A percentile compares a stretch with the other conserved stretches of the same genome.
These are phyloP conservation scores for Oxycera nigricornis DNA, from an alignment of 2,888 invertebrate genomes.

Conservation along the genomic window DNA sequence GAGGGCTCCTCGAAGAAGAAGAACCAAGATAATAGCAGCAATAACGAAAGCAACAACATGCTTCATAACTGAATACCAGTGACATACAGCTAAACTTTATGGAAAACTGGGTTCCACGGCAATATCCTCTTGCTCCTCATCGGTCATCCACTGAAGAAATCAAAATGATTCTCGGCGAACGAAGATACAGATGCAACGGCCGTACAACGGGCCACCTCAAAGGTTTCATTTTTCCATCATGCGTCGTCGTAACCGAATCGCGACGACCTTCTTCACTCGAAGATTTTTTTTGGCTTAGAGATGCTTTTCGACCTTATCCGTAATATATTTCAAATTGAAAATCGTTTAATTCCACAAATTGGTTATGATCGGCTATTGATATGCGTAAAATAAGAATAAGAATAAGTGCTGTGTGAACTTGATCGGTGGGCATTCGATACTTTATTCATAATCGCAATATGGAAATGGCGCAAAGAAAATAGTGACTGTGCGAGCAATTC, in stretches of 20 bases:
- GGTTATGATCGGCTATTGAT: conserved; percentile 39
- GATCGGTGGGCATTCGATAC: background rate
- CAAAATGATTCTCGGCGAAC: background rate
- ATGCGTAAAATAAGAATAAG: conserved; percentile 7
- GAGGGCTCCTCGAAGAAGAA: too few relatives aligned
- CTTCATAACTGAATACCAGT: background rate
- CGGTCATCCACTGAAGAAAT: background rate
- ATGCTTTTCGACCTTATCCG: background rate
- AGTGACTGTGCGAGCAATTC: background rate
- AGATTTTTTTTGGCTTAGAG: background rate
- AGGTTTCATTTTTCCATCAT: background rate
- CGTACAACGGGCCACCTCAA: background rate
- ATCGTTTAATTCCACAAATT: conserved; percentile 40
- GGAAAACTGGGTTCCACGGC: background rate
- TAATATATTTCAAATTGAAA: conserved; percentile 33
- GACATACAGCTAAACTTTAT: background rate
- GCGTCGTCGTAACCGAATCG: background rate
- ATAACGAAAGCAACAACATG: background rate
- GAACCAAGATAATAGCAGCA: background rate
- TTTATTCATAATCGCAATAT: background rate
- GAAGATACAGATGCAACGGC: background rate
- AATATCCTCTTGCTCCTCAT: background rate
- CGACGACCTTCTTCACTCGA: background rate
- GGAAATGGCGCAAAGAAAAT: background rate
- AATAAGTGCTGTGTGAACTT: background rate